Evolutionary conservation across 2,113 vertebrate genomes (phyloP), one percentile per base, ranked within the genome.

Genomic region (Salvelinus fontinalis): DNA sequence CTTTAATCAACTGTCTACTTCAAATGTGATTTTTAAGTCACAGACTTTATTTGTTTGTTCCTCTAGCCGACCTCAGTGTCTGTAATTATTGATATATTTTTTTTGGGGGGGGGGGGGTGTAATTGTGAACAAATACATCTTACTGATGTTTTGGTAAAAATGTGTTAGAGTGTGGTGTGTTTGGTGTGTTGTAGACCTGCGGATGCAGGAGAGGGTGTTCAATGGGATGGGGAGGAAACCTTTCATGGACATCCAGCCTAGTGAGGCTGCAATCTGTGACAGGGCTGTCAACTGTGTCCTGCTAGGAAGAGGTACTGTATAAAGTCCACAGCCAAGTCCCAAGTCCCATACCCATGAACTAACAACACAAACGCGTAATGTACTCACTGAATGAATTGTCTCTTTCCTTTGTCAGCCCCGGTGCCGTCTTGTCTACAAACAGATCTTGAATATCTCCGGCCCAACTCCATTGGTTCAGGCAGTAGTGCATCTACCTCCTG

Each of bases 181-280:
- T 44, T 70, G 60, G 20, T 67, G 24, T 78, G 59, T 77, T 86
- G 27, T 78, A 95, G 94, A 95, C 78, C 85, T 93, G 71, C 92
- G 93, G 3, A 86, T 93, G 84, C 94, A 94, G 87, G 94, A 95
- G 85, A 87, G 94, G 67, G 91, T 92, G 51, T 94, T 94, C 78
- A 94, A 94, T 91, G 94, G 94, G 76, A 91, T 94, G 71, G 91
- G 90, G 65, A 85, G 83, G 75, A 94, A 93, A 84, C 91, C 92
- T 44, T 95, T 93, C 78, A 89, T 92, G 89, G 93, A 95, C 79
- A 93, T 94, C 84, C 88, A 93, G 70, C 92, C 90, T 7, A 94
- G 87, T 70, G 92, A 94, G 26, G 90, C 91, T 34, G 92, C 92
- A 27, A 93, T 94, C 79, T 91, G 89, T 77, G 89, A 94, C 85